Conservation (phyloP, 2,888 invertebrate genomes). For the Lasius platythorax region DNA sequence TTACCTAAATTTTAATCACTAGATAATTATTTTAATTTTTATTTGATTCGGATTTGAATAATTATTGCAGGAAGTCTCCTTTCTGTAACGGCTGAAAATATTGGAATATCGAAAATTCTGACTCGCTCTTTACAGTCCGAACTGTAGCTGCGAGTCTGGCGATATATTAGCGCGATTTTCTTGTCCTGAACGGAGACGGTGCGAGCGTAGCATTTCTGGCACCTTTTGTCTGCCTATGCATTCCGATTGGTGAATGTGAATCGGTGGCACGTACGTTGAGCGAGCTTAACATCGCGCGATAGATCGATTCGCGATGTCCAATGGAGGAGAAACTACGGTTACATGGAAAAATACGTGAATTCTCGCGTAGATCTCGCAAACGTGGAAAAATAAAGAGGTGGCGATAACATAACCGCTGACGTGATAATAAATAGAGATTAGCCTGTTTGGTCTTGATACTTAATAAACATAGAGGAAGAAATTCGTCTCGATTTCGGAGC, state of each 20-base stretch:
- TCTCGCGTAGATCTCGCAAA: neutral
- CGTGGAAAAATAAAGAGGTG: conserved; percentile 15
- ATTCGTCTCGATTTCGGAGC: neutral
- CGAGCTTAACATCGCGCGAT: conserved; percentile 29
- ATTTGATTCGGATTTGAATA: neutral
- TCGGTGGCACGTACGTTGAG: conserved; percentile 55
- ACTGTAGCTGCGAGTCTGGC: neutral
- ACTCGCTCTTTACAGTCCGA: neutral
- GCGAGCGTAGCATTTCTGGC: conserved; percentile 42
- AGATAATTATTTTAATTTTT: neutral
- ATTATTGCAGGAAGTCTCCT: neutral
- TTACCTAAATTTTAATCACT: neutral
- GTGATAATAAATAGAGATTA: conserved; percentile 17
- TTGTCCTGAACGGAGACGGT: conserved; percentile 47
- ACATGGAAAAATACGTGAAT: conserved; percentile 24
- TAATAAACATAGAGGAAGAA: neutral
- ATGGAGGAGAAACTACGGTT: conserved; percentile 30
- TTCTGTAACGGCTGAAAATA: neutral
- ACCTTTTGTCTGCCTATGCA: conserved; percentile 71
- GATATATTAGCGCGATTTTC: conserved; percentile 58
- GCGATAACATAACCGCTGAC: conserved; percentile 19
- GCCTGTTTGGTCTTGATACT: neutral
- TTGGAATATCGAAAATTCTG: neutral
- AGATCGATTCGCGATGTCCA: conserved; percentile 28
- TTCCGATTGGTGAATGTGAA: conserved; percentile 78